Evolutionary conservation across 2,113 vertebrate genomes (phyloP).

Genomic region (Calypte anna): DNA sequence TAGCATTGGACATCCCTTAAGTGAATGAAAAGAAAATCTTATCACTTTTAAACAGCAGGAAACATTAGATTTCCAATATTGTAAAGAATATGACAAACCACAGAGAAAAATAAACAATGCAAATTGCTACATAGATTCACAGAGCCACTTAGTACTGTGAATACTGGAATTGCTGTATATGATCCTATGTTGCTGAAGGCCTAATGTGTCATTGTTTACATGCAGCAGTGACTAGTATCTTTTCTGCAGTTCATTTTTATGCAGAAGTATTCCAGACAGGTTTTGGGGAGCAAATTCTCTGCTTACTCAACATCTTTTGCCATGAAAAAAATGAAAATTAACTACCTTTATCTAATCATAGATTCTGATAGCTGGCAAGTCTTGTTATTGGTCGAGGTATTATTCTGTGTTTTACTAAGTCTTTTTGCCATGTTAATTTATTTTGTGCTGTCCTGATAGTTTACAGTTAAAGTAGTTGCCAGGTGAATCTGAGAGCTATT

Average conservation of each 20-base stretch:
- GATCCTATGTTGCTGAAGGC: neutral
- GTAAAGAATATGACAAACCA: neutral
- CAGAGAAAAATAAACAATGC: neutral
- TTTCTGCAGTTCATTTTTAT: neutral
- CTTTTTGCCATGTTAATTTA: constrained; percentile 29
- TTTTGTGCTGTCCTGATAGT: constrained; percentile 10
- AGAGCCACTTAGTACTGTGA: neutral
- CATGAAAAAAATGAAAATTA: constrained; percentile 12
- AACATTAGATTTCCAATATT: neutral
- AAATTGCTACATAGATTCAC: neutral
- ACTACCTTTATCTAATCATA: neutral
- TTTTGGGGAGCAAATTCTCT: constrained; percentile 13
- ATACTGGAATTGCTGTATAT: neutral
- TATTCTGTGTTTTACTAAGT: constrained; percentile 20
- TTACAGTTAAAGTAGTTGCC: neutral
- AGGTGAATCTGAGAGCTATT: constrained; percentile 46
- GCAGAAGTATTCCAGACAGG: neutral
- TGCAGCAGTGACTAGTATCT: neutral
- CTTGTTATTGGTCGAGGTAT: constrained; percentile 15
- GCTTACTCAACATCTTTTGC: constrained; percentile 20
- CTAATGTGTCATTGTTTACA: neutral
- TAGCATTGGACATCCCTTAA: neutral
- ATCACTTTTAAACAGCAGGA: neutral
- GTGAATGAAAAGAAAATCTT: neutral
- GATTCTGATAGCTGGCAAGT: constrained; percentile 1